phyloP scores from a whole-genome alignment of 1,140 invertebrate species.

The Coelopa frigida region DNA sequence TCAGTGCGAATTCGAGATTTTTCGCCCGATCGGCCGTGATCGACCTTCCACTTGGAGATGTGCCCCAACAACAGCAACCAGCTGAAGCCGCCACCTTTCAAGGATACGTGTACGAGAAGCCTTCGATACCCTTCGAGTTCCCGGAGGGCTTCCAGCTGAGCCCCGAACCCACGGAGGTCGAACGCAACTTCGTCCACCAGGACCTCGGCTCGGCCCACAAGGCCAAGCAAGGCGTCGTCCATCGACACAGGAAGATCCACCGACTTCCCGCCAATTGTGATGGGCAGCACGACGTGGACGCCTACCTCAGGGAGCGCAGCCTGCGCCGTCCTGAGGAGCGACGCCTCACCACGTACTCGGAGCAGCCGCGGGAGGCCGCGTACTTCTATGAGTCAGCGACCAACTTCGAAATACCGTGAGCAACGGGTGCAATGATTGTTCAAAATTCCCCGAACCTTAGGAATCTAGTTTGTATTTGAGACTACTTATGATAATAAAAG shows the following conservation, averaged over 20 bases:
- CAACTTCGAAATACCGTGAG: too few relatives aligned
- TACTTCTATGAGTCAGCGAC: too few relatives aligned
- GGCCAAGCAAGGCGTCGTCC: not conserved
- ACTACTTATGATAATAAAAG: too few relatives aligned
- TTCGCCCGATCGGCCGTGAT: too few relatives aligned
- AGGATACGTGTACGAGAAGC: slow-evolving; percentile 8
- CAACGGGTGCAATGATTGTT: too few relatives aligned
- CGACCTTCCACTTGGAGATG: too few relatives aligned
- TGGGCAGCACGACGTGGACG: not conserved
- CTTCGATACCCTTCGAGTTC: not conserved
- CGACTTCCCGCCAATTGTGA: not conserved
- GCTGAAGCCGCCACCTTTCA: not conserved
- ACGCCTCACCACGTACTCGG: slow-evolving; percentile 13
- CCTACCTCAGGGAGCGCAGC: not conserved
- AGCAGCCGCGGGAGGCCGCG: slow-evolving; percentile 9
- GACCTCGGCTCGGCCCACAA: not conserved
- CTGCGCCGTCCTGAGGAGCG: slow-evolving; percentile 15
- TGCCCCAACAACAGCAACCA: not conserved
- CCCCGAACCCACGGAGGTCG: too few relatives aligned
- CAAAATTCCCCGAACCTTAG: too few relatives aligned
- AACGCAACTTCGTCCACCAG: too few relatives aligned
- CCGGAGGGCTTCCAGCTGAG: not conserved
- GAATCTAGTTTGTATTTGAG: too few relatives aligned
- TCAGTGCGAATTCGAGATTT: too few relatives aligned
- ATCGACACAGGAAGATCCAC: not conserved